These are phyloP conservation scores for Dreissena rostriformis DNA, from an alignment of 1,140 invertebrate genomes.

Conservation along the genomic window DNA sequence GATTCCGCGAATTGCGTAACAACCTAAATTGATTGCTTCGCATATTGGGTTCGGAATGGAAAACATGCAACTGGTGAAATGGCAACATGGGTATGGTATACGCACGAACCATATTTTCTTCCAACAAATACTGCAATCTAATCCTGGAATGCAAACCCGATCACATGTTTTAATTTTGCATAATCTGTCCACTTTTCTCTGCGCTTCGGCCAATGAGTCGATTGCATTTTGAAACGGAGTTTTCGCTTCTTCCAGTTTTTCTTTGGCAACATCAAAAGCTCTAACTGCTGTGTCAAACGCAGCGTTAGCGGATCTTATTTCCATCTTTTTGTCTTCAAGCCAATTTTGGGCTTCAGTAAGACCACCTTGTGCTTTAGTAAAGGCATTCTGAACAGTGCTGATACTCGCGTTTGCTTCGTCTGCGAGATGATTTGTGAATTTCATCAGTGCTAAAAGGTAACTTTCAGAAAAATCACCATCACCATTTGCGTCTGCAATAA, in stretches of 20 bases:
- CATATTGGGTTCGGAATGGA: constrained; percentile 47
- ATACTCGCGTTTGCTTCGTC: constrained; percentile 33
- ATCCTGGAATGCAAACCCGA: constrained; percentile 22
- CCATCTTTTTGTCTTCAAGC: constrained; percentile 37
- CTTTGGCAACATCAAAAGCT: constrained; percentile 27
- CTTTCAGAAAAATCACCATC: constrained; percentile 25
- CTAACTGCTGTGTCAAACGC: constrained; percentile 31
- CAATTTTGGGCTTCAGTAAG: constrained; percentile 34
- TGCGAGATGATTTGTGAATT: background rate
- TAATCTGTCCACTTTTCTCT: constrained; percentile 37
- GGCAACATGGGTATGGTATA: constrained; percentile 48
- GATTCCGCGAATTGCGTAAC: constrained; percentile 15
- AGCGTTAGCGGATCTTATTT: constrained; percentile 6
- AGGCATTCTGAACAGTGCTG: constrained; percentile 12
- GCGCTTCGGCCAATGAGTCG: constrained; percentile 28
- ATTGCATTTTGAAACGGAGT: constrained; percentile 28
- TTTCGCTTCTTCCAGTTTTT: constrained; percentile 40
- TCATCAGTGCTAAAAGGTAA: constrained; percentile 13
- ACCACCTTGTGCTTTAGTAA: constrained; percentile 4
- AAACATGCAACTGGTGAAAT: constrained; percentile 57
- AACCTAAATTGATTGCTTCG: constrained; percentile 40
- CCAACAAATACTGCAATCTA: constrained; percentile 24
- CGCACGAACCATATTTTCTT: constrained; percentile 15
- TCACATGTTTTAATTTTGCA: constrained; percentile 24
- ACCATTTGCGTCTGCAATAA: constrained; percentile 27